Evolutionary conservation across 2,113 vertebrate species (phyloP), one percentile per base, ranked within the genome.

Genomic region (Salminus brasiliensis): DNA sequence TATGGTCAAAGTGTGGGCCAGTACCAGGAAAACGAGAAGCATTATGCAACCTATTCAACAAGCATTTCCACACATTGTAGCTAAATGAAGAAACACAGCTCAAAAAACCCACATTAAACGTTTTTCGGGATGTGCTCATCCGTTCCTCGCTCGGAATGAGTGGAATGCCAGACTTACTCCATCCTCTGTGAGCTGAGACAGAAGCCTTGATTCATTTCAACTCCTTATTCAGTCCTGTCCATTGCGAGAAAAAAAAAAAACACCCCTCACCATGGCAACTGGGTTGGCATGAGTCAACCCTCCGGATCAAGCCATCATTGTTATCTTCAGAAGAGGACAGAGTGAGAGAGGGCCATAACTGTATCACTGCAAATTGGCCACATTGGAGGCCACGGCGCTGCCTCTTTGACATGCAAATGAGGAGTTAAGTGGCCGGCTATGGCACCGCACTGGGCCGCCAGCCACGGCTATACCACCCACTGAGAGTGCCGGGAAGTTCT

Each of bases 371-470:
- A 93, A 93, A 92, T 93, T 93, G 91, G 87, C 87, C 83, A 87
- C 91, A 92, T 88, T 92, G 91, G 91, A 86, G 85, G 85, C 80
- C 73, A 79, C 84, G 85, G 83, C 86, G 82, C 81, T 69, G 81
- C 27, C 60, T 78, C 91, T 92, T 93, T 94, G 88, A 93, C 89
- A 94, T 92, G 92, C 83, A 92, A 92, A 94, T 93, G 88, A 92
- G 90, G 86, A 89, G 91, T 87, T 85, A 89, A 92, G 92, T 88
- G 90, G 81, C 86, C 76, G 84, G 76, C 76, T 82, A 69, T 69
- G 75, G 72, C 69, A 60, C 55, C 81, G 89, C 77, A 89, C 89
- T 91, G 92, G 92, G 92, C 91, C 85, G 76, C 11, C 79, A 88
- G 92, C 92, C 92, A 82, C 34, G 87, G 84, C 79, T 62, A 63